Evolutionary conservation across 2,113 vertebrate genomes (phyloP), one percentile per base, ranked within the genome.

Genomic region (Anarhynchus alexandrinus): DNA sequence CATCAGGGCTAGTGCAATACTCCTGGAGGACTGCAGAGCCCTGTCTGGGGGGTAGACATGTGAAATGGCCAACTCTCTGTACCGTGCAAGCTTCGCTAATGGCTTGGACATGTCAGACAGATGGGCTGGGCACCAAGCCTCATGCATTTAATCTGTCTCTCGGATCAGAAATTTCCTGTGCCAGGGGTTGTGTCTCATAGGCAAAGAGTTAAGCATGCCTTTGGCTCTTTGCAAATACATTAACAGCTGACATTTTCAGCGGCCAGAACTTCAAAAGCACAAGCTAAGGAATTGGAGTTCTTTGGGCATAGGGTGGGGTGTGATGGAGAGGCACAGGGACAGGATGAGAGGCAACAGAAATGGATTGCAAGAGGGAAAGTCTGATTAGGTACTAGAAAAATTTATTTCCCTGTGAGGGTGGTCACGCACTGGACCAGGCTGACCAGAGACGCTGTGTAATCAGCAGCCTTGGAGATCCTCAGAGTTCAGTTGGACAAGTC

Each of bases 21-120:
- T 26, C 43, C 43, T 84, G 54, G 34, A 86, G 65, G 52, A 25
- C 26, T 72, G 70, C 36, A 32, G 34, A 76, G 30, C 30, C 17
- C 47, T 81, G 0, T 42, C 47, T n/a, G 22, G 26, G 27, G 11
- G 20, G 4, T 1, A 38, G 57, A 36, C 36, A 49, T 0, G 0
- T 36, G 86, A 66, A 89, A 90, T 21, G 40, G 26, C 34, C 70
- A 55, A 15, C 15, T 55, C 20, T 86, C 29, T 74, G 15, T 40
- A 30, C 22, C 0, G 0, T n/a, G 36, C 29, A 70, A 30, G 55
- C 17, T 87, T 57, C 10, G 0, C 26, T 65, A 5, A 34, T 72
- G 73, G 69, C 26, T 15, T 87, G 57, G 89, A 36, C 27, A 5
- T 15, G 30, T 58, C 77, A 74, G 55, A 59, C 8, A 23, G 82